Conservation (phyloP, 1,140 invertebrate genomes). For the Arctopsyche grandis region DNA sequence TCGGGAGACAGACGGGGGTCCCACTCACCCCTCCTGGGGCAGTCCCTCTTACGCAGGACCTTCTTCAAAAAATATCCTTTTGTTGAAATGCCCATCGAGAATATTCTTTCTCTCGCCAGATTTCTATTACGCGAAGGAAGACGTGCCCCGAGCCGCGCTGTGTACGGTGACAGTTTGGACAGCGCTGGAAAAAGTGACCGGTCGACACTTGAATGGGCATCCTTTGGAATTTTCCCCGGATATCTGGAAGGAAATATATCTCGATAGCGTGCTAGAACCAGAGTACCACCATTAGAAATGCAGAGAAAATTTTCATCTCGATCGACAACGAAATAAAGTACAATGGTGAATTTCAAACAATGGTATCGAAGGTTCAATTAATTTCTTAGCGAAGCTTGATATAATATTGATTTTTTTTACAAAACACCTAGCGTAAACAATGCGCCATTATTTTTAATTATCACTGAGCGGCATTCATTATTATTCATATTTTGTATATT, state of each 20-base stretch:
- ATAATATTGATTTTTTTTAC: too few relatives aligned
- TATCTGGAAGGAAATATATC: neutral
- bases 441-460: too few relatives aligned
- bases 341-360: too few relatives aligned
- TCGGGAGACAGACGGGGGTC: neutral
- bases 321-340: too few relatives aligned
- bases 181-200: slow-evolving; percentile 21
- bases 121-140: slow-evolving; percentile 47
- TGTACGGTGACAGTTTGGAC: slow-evolving; percentile 37
- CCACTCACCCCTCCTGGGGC: neutral
- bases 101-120: slow-evolving; percentile 39
- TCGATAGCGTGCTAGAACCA: neutral
- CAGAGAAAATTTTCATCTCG: too few relatives aligned
- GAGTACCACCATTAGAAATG: neutral
- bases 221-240: neutral
- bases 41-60: slow-evolving; percentile 16
- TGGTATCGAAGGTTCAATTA: too few relatives aligned
- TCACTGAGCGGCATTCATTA: too few relatives aligned
- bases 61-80: slow-evolving; percentile 34
- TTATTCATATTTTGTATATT: too few relatives aligned
- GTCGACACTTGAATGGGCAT: neutral
- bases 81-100: slow-evolving; percentile 43
- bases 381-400: too few relatives aligned
- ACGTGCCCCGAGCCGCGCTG: slow-evolving; percentile 27
- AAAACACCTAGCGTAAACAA: too few relatives aligned